phyloP scores from a whole-genome alignment of 2,113 vertebrate species.

The Phrynosoma blainvillii region DNA sequence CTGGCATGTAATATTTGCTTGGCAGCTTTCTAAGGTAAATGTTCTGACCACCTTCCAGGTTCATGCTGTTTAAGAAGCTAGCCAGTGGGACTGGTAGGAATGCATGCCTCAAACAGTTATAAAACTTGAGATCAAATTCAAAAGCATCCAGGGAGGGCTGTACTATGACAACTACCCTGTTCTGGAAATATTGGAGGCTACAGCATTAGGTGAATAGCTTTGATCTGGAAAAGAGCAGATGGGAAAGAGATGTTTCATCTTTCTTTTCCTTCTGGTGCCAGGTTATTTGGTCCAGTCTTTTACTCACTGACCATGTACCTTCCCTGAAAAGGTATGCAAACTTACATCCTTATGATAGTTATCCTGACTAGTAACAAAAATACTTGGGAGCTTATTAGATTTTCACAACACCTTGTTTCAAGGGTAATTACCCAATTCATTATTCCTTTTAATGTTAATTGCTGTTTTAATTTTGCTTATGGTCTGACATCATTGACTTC shows the following conservation, averaged over 20 bases:
- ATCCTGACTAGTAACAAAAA: slow-evolving; percentile 47
- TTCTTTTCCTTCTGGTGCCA: neutral
- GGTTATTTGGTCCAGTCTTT: neutral
- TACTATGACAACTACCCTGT: neutral
- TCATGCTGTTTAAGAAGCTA: neutral
- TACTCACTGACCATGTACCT: accelerated
- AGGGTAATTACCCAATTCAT: slow-evolving; percentile 71
- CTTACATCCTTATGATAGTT: neutral
- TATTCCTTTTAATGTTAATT: slow-evolving; percentile 70
- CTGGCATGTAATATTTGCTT: neutral
- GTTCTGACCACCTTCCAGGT: neutral
- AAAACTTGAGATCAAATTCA: neutral
- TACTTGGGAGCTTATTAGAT: slow-evolving; percentile 51
- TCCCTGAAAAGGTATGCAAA: accelerated
- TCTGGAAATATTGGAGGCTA: neutral
- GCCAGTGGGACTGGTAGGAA: neutral
- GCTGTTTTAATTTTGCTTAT: slow-evolving; percentile 68
- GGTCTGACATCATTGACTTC: slow-evolving; percentile 64
- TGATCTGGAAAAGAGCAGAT: neutral
- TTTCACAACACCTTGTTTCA: slow-evolving; percentile 57
- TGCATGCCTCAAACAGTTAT: neutral
- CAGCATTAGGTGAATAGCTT: neutral
- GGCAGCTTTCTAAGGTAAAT: neutral
- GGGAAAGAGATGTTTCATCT: neutral
- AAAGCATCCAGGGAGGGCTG: neutral